Base-by-base conservation (phyloP, 2,113 vertebrate genomes). In the Lipophrys pholis region DNA sequence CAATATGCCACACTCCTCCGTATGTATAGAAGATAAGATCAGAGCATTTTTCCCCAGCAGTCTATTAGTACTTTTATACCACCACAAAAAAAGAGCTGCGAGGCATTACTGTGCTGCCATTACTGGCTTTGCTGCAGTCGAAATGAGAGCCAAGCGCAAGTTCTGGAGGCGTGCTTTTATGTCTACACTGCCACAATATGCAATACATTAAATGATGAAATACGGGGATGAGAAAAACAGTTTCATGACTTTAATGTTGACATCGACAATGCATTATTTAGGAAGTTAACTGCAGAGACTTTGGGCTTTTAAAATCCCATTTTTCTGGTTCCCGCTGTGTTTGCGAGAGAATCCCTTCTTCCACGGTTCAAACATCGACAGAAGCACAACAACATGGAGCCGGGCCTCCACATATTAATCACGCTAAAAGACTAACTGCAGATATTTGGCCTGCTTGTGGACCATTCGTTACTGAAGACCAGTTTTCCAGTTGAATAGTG, bases 151-250 rank as follows among this genome's bases (percentile, higher is more conserved):
- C 52, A 54, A 80, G 50, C 63, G 53, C 57, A 67, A 30, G 11
- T 17, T 79, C 60, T 69, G 65, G 64, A 68, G 80, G 73, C 49
- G n/a, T 63, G 66, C 39, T 50, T 79, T 73, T 67, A 81, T 65
- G 65, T 66, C 62, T 56, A 6, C 42, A 69, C 58, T 60, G 67
- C 73, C 73, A 58, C 55, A 73, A 64, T 64, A 60, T 53, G 61
- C 51, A 80, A 50, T 9, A 40, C 64, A 43, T 67, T 67, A 54
- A 55, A 53, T 41, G 41, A 73, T 42, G 46, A 46, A 77, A 55
- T 14, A 36, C 40, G 36, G 36, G 53, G 38, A 40, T 0, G 30
- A 30, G 8, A 17, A 1, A 60, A 46, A 16, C 73, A 3, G 72
- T 64, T 78, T 69, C 42, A 56, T 48, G 62, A 59, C 42, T 46